A percentile compares a stretch with the other conserved stretches of the same genome.
Evolutionary conservation across 2,888 invertebrate species (phyloP).

Genomic region (Pristionchus arcanus): DNA sequence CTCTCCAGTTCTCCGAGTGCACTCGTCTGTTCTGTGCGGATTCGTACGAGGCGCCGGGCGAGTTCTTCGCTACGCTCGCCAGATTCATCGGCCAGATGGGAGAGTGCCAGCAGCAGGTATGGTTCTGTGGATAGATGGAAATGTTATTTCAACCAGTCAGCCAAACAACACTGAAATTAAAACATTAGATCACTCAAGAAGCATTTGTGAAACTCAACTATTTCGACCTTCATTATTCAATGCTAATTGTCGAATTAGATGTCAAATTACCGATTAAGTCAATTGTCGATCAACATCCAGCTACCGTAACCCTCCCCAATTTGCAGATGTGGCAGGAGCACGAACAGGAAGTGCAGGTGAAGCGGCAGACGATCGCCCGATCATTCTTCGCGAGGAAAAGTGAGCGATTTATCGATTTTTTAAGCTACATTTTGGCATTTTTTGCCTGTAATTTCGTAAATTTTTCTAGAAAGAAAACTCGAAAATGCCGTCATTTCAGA

Average conservation of each 20-base stretch:
- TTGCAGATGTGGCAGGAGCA: constrained; percentile 70
- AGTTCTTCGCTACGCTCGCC: constrained; percentile 75
- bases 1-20: constrained; percentile 73
- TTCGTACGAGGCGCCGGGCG: constrained; percentile 70
- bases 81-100: constrained; percentile 69
- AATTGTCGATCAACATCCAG: not conserved
- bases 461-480: not conserved
- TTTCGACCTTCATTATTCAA: not conserved
- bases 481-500: constrained; percentile 44
- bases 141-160: too few relatives aligned
- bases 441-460: too few relatives aligned
- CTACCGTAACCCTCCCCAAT: not conserved
- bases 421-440: too few relatives aligned
- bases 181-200: too few relatives aligned
- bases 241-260: too few relatives aligned
- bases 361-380: constrained; percentile 75
- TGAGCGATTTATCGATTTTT: constrained; percentile 54
- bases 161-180: too few relatives aligned
- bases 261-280: too few relatives aligned
- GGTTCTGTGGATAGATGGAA: not conserved
- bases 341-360: constrained; percentile 74
- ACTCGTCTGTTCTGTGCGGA: constrained; percentile 70
- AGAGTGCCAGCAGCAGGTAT: constrained; percentile 64
- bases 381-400: constrained; percentile 74
- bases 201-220: not conserved